Percentiles rank a stretch among this genome's conserved stretches.
phyloP scores from a whole-genome alignment of 2,888 invertebrate genomes.

The Tanypteryx hageni region DNA sequence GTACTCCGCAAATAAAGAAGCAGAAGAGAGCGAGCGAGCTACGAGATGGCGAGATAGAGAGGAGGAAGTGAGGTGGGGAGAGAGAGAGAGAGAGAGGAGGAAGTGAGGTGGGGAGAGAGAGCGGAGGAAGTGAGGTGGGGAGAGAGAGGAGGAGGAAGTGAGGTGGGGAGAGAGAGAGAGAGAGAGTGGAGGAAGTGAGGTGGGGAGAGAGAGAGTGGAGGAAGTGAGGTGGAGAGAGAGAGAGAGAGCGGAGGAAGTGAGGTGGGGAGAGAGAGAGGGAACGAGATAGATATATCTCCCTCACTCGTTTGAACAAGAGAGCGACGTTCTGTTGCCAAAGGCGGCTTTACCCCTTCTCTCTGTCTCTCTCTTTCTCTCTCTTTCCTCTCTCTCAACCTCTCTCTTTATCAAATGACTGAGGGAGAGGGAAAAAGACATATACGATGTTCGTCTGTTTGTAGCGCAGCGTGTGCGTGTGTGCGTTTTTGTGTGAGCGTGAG shows the following conservation, averaged over 20 bases:
- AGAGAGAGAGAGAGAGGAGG: not conserved
- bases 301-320: constrained; percentile 13
- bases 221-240: no score
- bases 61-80: not conserved
- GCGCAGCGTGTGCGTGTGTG: not conserved
- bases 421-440: not conserved
- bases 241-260: not conserved
- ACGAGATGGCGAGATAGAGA: not conserved
- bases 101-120: not conserved
- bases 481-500: not conserved
- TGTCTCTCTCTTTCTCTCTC: not conserved
- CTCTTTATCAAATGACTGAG: not conserved
- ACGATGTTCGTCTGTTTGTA: not conserved
- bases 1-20: not conserved
- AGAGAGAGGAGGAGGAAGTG: no score
- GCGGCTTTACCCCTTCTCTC: not conserved
- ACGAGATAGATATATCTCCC: not conserved
- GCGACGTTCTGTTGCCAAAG: constrained; percentile 27
- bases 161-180: not conserved
- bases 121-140: not conserved
- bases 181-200: not conserved
- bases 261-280: not conserved
- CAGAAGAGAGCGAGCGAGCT: not conserved
- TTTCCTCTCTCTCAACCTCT: not conserved
- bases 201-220: not conserved